A percentile compares a stretch with the other conserved stretches of the same genome.
phyloP scores from a whole-genome alignment of 1,140 invertebrate species.

The Tetramorium parvispinum region DNA sequence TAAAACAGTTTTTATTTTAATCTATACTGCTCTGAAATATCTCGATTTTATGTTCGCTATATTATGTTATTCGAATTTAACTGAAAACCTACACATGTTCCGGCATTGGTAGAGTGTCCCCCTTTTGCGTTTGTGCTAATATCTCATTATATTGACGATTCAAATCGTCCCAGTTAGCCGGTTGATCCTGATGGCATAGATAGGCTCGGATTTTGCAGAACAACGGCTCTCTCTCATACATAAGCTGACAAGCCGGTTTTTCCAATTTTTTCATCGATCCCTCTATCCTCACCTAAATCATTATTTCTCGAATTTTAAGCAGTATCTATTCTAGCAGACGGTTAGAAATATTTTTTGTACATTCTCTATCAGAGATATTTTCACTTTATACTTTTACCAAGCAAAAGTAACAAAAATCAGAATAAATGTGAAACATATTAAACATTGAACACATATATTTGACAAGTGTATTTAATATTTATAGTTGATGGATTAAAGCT shows the following conservation, averaged over 20 bases:
- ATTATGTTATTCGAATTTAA: neutral
- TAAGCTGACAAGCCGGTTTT: conserved; percentile 74
- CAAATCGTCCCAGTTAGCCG: conserved; percentile 82
- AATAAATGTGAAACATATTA: neutral
- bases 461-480: neutral
- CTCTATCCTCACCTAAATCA: conserved; percentile 82
- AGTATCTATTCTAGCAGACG: neutral
- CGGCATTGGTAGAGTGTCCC: conserved; percentile 79
- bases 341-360: neutral
- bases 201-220: conserved; percentile 84
- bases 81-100: conserved; percentile 83
- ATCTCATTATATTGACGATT: conserved; percentile 82
- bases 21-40: neutral
- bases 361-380: neutral
- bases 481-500: neutral
- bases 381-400: neutral
- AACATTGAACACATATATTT: neutral
- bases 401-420: neutral
- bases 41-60: neutral
- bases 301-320: conserved; percentile 24
- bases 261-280: conserved; percentile 79
- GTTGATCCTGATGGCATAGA: conserved; percentile 82
- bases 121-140: conserved; percentile 62
- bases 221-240: conserved; percentile 84
- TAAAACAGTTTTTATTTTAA: too few relatives aligned